Evolutionary conservation across 2,113 vertebrate genomes (phyloP).

Genomic region (Cricetomys ansorgei): DNA sequence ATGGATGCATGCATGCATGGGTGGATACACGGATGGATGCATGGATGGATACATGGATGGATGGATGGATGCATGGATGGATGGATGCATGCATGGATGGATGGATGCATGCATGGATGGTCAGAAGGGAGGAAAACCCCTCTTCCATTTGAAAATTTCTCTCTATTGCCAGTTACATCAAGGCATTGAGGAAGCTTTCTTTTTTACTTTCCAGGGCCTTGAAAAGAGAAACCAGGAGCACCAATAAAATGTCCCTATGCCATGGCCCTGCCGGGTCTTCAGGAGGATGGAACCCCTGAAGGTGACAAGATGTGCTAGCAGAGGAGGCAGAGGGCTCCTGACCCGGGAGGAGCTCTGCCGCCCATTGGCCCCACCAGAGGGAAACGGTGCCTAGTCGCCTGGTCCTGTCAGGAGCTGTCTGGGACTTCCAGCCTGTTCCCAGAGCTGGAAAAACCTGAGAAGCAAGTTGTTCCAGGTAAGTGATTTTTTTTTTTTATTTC

Average conservation of each 20-base stretch:
- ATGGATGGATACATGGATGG: not conserved
- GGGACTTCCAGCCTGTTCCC: not conserved
- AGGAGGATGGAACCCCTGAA: not conserved
- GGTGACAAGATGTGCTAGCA: fast-evolving
- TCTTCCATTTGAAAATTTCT: slow-evolving; percentile 5
- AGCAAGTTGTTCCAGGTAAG: slow-evolving; percentile 61
- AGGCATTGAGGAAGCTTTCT: not conserved
- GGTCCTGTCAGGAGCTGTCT: not conserved
- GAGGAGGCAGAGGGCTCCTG: not conserved
- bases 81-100: not conserved
- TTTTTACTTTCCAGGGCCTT: slow-evolving; percentile 60
- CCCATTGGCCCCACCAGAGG: fast-evolving
- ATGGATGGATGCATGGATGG: not conserved
- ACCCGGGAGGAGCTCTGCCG: not conserved
- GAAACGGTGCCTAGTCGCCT: not conserved
- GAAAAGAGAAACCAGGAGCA: not conserved
- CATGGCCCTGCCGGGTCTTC: not conserved
- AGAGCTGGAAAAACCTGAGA: slow-evolving; percentile 3
- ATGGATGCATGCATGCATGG: not conserved
- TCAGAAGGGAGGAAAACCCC: not conserved
- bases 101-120: not conserved
- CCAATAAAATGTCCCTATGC: not conserved
- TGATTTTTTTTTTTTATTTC: not conserved
- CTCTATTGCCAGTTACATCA: not conserved
- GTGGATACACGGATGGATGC: not conserved